Conservation (phyloP, 1,140 invertebrate genomes). For the Thaumetopoea pityocampa region DNA sequence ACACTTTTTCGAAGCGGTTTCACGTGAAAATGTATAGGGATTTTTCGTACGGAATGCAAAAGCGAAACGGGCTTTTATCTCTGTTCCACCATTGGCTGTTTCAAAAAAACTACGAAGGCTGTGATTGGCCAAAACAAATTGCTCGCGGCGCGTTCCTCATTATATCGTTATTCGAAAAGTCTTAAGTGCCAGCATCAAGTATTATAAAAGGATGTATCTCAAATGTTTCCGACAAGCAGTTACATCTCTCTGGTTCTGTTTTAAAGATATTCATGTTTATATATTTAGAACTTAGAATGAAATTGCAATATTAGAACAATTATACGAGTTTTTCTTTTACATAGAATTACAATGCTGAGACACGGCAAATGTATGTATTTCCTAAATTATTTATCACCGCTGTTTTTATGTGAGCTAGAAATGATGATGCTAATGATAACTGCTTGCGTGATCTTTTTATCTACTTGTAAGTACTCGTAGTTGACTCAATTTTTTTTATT, state of each 20-base stretch:
- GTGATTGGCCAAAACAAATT: conserved; percentile 63
- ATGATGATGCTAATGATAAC: too few species aligned
- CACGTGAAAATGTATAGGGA: conserved; percentile 40
- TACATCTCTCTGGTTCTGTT: conserved; percentile 18
- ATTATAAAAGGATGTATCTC: conserved; percentile 24
- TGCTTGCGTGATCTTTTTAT: too few species aligned
- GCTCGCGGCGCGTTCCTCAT: conserved; percentile 48
- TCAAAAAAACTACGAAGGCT: conserved; percentile 49
- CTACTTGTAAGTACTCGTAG: too few species aligned
- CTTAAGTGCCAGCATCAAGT: conserved; percentile 25
- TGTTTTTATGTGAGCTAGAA: neutral
- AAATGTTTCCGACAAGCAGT: conserved; percentile 1
- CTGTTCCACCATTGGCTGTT: conserved; percentile 55
- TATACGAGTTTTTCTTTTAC: conserved; percentile 45
- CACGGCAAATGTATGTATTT: conserved; percentile 2
- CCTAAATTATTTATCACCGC: neutral
- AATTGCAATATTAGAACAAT: conserved; percentile 49
- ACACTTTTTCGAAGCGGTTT: conserved; percentile 38
- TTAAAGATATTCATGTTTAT: conserved; percentile 5
- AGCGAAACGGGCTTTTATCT: conserved; percentile 50
- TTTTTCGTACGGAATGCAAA: conserved; percentile 28
- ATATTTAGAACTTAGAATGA: conserved; percentile 15
- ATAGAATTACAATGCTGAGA: conserved; percentile 19
- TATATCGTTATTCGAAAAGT: conserved; percentile 33
- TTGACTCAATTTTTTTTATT: too few species aligned